Base-by-base conservation (phyloP, 2,113 vertebrate species). In the Gnathochromis pfefferi region DNA sequence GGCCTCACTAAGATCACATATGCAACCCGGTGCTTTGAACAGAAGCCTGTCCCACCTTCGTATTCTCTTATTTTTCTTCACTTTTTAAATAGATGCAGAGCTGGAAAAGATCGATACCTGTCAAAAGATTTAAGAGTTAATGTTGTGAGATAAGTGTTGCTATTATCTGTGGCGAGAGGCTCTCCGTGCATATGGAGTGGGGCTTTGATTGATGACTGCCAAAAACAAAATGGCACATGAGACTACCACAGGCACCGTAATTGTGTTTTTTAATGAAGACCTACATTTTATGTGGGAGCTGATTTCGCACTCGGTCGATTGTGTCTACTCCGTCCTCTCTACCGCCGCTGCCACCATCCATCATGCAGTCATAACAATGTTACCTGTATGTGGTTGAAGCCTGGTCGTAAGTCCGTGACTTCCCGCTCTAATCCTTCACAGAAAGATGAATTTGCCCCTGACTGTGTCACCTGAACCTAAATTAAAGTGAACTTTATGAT, bases 201-300 rank as follows among this genome's bases (percentile, higher is more conserved):
- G 21, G 60, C 83, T 84, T 51, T 95, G 95, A 96, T 95, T 94
- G 95, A 96, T 96, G 92, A 95, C 83, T 87, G 92, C 87, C 95
- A 90, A 94, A 92, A 94, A 82, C 75, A 88, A 87, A 92, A 92
- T 88, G 94, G 85, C 93, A 93, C 83, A 85, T 21, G 90, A 87
- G 85, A 89, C 91, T 88, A 89, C 89, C 92, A 90, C 80, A 65
- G 54, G 90, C 91, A 87, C 79, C 78, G 28, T 94, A 93, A 95
- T 95, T 94, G 93, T 91, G 84, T 86, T 91, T 93, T 93, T 94
- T 95, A 95, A 95, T 96, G 94, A 94, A 94, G 92, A 92, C 90
- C 90, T 81, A 73, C 86, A 89, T 94, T 89, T 87, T 54, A 57
- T n/a, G 70, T 88, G 86, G 83, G 80, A 83, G 89, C 91, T 85